Evolutionary conservation across 2,113 vertebrate genomes (phyloP), one percentile per base, ranked within the genome.

Genomic region (Lophura nycthemera): DNA sequence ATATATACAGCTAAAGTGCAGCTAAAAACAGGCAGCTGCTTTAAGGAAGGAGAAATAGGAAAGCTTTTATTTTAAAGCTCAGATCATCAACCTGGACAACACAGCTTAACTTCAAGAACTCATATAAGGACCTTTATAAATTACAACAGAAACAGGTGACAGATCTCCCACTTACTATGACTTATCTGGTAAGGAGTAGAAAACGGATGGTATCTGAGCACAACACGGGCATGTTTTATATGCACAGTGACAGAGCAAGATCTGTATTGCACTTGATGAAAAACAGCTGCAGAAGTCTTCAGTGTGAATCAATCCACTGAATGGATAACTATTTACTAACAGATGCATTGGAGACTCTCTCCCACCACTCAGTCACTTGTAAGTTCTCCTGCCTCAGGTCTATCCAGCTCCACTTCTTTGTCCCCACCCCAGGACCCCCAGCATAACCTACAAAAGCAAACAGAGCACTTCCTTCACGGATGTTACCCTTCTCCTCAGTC

Each of bases 251-350:
- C 36, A 71, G 30, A 36, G 27, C 0, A 2, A 87, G 36, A 24
- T 48, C 45, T 78, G 19, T 2, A 27, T 2, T 20, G 50, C 11
- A 36, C 40, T 47, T 4, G 1, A 50, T 10, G 22, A 67, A 83
- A 88, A 64, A 38, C 0, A 1, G 32, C 27, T 69, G 30, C 64
- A 88, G 40, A 93, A 93, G 71, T 36, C 81, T 72, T 38, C 64
- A 66, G 24, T 27, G 89, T 3, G 1, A 84, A 89, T 56, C 87
- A 71, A 75, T 11, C 83, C 2, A 77, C 30, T 17, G 36, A 19
- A 30, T 1, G 7, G 87, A 69, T 86, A 93, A 94, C 59, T 42
- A 93, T 77, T 91, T 83, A 88, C 79, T 86, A 25, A 45, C 56
- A 91, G 83, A 80, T 3, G 77, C 32, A 52, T 0, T 72, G 50